A percentile compares a stretch with the other conserved stretches of the same genome.
Conservation (phyloP, 2,113 vertebrate genomes). For the Propithecus coquereli region DNA sequence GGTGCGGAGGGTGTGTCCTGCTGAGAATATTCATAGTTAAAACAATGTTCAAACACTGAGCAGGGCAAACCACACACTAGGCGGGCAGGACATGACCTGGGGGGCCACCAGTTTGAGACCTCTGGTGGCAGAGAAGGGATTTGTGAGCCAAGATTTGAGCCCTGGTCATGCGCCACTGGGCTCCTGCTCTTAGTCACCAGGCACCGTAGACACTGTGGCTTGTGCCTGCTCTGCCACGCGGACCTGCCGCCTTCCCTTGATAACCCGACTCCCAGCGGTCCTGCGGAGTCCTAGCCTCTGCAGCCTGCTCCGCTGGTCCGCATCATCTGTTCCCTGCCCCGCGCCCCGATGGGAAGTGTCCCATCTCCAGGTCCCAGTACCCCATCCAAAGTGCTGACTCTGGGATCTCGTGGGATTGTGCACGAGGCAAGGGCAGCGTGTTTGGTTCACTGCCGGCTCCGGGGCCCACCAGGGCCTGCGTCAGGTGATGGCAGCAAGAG, state of each 20-base stretch:
- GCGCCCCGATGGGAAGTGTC: rapidly evolving
- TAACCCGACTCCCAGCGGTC: not conserved
- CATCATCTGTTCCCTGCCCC: rapidly evolving
- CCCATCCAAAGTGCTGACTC: not conserved
- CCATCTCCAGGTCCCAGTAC: not conserved
- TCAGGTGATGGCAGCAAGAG: no score
- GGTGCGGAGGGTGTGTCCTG: rapidly evolving
- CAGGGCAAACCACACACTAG: not conserved
- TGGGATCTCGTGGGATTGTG: not conserved
- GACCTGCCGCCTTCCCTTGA: rapidly evolving
- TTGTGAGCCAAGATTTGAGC: not conserved
- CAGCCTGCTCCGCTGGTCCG: not conserved
- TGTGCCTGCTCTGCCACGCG: not conserved
- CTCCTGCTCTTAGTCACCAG: not conserved
- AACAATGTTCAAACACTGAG: not conserved
- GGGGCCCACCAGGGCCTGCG: rapidly evolving
- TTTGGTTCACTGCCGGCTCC: not conserved
- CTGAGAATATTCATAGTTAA: not conserved
- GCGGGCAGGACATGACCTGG: rapidly evolving
- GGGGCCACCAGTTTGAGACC: not conserved
- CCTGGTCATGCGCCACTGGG: rapidly evolving
- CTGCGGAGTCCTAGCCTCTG: no score
- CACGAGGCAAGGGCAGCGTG: rapidly evolving
- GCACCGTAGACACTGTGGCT: rapidly evolving
- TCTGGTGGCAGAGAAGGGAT: not conserved